These are phyloP conservation scores for Drosophila greeni DNA, from an alignment of 2,888 invertebrate species.

Conservation along the genomic window DNA sequence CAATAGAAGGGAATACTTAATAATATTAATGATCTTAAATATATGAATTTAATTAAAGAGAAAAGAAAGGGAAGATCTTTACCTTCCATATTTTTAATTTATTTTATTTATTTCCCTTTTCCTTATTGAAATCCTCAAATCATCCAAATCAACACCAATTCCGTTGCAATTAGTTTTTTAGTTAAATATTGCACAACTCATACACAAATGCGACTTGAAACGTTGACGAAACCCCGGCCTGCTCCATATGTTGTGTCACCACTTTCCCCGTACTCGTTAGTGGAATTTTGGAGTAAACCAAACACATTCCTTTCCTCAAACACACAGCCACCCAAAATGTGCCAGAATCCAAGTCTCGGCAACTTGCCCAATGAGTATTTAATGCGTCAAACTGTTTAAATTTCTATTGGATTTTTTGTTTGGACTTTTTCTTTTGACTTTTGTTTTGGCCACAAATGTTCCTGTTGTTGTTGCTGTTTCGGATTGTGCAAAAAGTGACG, in stretches of 20 bases:
- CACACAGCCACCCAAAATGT: slow-evolving; percentile 14
- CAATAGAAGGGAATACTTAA: no score
- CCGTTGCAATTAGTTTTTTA: slow-evolving; percentile 5
- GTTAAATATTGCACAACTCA: slow-evolving; percentile 10
- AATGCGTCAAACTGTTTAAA: slow-evolving; percentile 73
- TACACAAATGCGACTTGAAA: neutral
- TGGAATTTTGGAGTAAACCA: slow-evolving; percentile 23
- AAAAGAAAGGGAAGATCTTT: no score
- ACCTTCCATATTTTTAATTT: no score
- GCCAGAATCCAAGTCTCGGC: slow-evolving; percentile 29
- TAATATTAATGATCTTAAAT: no score
- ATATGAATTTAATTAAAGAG: no score
- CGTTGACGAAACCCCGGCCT: slow-evolving; percentile 6
- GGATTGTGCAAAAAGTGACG: slow-evolving; percentile 61
- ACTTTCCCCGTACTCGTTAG: slow-evolving; percentile 4
- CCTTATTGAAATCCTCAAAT: neutral
- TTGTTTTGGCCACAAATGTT: slow-evolving; percentile 64
- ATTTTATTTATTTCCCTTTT: no score
- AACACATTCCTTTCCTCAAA: neutral
- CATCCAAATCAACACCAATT: neutral
- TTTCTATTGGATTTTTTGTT: slow-evolving; percentile 68
- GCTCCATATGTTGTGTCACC: slow-evolving; percentile 16
- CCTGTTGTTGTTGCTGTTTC: slow-evolving; percentile 36
- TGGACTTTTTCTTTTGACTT: slow-evolving; percentile 58
- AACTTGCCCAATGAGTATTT: slow-evolving; percentile 64